These are phyloP conservation scores for Hydriomena furcata DNA, from an alignment of 2,888 invertebrate genomes.

Conservation along the genomic window DNA sequence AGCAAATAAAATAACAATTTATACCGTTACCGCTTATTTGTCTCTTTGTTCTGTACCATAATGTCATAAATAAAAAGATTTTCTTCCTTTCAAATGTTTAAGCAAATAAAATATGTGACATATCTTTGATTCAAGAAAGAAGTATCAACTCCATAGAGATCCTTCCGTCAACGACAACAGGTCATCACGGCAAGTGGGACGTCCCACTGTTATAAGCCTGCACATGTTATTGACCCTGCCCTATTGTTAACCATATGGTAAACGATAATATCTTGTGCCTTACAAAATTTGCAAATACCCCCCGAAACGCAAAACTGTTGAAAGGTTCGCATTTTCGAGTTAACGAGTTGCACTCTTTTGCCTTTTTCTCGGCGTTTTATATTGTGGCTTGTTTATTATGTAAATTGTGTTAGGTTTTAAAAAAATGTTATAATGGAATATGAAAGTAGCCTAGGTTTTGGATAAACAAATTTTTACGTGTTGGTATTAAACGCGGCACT, in stretches of 20 bases:
- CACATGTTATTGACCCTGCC: slow-evolving; percentile 79
- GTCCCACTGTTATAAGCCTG: slow-evolving; percentile 71
- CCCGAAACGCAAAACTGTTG: slow-evolving; percentile 36
- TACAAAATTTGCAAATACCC: slow-evolving; percentile 56
- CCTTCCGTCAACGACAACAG: slow-evolving; percentile 49
- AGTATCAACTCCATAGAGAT: slow-evolving; percentile 58
- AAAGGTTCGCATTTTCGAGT: slow-evolving; percentile 43
- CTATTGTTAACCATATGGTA: slow-evolving; percentile 78
- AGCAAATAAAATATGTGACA: too few relatives aligned
- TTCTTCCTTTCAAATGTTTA: too few relatives aligned
- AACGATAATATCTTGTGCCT: slow-evolving; percentile 60
- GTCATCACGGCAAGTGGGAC: slow-evolving; percentile 71
- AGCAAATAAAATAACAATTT: too few relatives aligned
- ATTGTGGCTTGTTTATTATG: slow-evolving; percentile 18
- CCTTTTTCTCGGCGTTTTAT: slow-evolving; percentile 31
- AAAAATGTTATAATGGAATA: slow-evolving; percentile 16
- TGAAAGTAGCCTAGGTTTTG: slow-evolving; percentile 12
- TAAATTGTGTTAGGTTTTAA: slow-evolving; percentile 18
- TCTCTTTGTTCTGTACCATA: too few relatives aligned
- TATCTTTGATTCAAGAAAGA: too few relatives aligned
- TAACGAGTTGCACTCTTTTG: slow-evolving; percentile 39
- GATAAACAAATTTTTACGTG: slow-evolving; percentile 1
- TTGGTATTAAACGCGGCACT: background rate
- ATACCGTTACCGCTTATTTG: too few relatives aligned
- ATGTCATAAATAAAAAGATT: too few relatives aligned